A percentile compares a stretch with the other conserved stretches of the same genome.
Conservation (phyloP, 2,113 vertebrate species). For the Recurvirostra avosetta region DNA sequence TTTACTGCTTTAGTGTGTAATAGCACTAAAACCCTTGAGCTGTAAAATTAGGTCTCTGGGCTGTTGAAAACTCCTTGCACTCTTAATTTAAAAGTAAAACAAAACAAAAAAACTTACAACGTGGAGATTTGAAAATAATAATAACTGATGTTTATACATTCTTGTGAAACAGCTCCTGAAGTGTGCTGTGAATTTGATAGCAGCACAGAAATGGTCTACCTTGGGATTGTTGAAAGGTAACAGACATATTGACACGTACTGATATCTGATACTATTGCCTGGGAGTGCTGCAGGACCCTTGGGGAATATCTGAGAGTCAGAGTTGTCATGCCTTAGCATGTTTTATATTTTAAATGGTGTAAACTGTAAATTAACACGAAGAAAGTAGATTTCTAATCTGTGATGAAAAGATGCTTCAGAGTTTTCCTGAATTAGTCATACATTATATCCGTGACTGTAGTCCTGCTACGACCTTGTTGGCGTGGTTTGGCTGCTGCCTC, state of each 20-base stretch:
- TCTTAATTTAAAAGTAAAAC: not conserved
- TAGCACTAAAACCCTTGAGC: slow-evolving; percentile 13
- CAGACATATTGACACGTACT: not conserved
- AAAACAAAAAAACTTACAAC: not conserved
- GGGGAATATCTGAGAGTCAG: not conserved
- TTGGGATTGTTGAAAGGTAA: not conserved
- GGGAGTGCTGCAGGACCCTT: not conserved
- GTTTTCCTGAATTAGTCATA: not conserved
- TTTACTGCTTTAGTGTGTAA: not conserved
- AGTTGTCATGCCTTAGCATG: not conserved
- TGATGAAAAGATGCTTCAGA: not conserved
- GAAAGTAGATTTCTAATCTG: not conserved
- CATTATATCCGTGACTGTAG: not conserved
- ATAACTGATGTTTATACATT: not conserved
- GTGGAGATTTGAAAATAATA: not conserved
- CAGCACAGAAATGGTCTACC: not conserved
- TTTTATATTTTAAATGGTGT: not conserved
- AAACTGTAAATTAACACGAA: not conserved
- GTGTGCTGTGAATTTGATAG: not conserved
- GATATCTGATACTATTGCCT: not conserved
- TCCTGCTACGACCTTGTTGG: not conserved
- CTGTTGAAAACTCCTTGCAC: not conserved
- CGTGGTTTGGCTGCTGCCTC: not conserved
- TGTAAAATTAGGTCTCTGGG: slow-evolving; percentile 36
- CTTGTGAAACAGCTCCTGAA: not conserved